Base-by-base conservation (phyloP, 2,113 vertebrate species). In the Eurypyga helias region DNA sequence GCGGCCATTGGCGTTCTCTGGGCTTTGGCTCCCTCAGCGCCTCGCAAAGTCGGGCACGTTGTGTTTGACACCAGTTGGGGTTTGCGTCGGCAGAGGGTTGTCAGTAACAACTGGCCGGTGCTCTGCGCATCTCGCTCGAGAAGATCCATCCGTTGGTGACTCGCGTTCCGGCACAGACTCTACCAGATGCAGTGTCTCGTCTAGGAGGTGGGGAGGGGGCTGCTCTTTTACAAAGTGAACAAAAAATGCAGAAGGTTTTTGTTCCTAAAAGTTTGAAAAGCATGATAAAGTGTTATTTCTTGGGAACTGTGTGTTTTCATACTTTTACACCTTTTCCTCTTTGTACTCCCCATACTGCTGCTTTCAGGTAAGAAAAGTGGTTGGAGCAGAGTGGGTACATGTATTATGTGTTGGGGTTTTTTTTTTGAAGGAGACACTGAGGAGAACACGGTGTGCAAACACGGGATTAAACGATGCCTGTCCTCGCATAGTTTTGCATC, bases 81-180 rank as follows among this genome's bases (percentile, higher is more conserved):
- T 73, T 73, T 88, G 55, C 1, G 0, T 51, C 0, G 7, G 23
- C 46, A 26, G 28, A 73, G 43, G 9, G 16, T 29, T 0, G 0
- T 86, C 21, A 25, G 10, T 62, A 83, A 62, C 28, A 43, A 36
- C 20, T 41, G 55, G 9, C 2, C 18, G 23, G 17, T 77, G 62
- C 31, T 81, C 66, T 43, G 26, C 58, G 62, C 17, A 6, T 36
- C 45, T 83, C 4, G 0, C 51, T 60, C 1, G 5, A 24, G 23
- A 83, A 61, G 8, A 69, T 11, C 10, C 21, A 49, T 4, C 4
- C 0, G 0, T 5, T 38, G 33, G 24, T 1, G 0, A 65, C 49
- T 48, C 28, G 3, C 5, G 3, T 51, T 0, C 0, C 45, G 58
- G 43, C 25, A 29, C 36, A 19, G 4, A 0, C 38, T 84, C 49